Percentiles rank a stretch among this genome's conserved stretches.
Conservation (phyloP, 2,797 vertebrate genomes). For the Synanceia verrucosa region DNA sequence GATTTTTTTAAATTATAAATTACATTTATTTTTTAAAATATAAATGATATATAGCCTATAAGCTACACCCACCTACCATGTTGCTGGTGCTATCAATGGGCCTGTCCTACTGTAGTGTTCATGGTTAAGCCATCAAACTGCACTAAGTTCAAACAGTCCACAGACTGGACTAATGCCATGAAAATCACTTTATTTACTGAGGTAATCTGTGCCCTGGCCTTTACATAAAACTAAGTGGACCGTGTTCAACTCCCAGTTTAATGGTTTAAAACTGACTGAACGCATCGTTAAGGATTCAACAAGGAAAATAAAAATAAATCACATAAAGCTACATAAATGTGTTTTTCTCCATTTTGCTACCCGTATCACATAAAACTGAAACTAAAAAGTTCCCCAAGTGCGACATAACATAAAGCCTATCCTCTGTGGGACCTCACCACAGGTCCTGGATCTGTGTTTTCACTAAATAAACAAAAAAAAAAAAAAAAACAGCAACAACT, state of each 20-base stretch:
- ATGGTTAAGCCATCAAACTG: no score
- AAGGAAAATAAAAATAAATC: neutral
- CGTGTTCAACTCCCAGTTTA: slow-evolving; percentile 18
- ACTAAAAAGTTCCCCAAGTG: slow-evolving; percentile 52
- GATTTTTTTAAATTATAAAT: neutral
- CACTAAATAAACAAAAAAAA: neutral
- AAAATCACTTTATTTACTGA: slow-evolving; percentile 38
- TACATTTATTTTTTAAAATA: no score
- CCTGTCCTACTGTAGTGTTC: no score
- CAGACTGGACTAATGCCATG: slow-evolving; percentile 11
- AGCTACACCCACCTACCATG: neutral
- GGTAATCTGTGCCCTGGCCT: neutral
- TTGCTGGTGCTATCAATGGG: neutral
- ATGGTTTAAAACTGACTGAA: slow-evolving; percentile 12
- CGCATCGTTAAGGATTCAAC: neutral
- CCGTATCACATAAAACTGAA: neutral
- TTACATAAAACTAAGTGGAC: slow-evolving; percentile 21
- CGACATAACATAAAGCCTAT: slow-evolving; percentile 3
- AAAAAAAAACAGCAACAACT: slow-evolving; percentile 10
- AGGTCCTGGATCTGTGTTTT: no score
- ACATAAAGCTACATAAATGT: neutral
- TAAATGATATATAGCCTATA: neutral
- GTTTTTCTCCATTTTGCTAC: neutral
- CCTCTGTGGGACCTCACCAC: no score
- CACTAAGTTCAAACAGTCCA: slow-evolving; percentile 32